Base-by-base conservation (phyloP, 1,140 invertebrate species). In the Drosophila albomicans region DNA sequence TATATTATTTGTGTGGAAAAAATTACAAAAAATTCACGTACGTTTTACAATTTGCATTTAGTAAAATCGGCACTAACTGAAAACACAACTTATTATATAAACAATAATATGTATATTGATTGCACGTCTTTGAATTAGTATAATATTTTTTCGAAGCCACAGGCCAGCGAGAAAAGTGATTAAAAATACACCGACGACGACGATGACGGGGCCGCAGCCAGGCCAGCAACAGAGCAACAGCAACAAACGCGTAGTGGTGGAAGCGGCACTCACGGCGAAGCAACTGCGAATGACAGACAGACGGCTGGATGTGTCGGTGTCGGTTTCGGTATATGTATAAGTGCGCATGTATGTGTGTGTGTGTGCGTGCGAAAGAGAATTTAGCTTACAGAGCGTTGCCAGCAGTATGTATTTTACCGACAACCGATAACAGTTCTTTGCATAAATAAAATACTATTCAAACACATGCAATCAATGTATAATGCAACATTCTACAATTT, bases 101-200 rank as follows among this genome's bases (percentile, higher is more conserved):
- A 88, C 84, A 81, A 84, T 84, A 84, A 88, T 56, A 74, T 67
- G 76, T 81, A 66, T 80, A 65, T 69, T 67, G 58, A 72, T 64
- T 74, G 54, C 63, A 73, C 77, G 63, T 70, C 59, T 75, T 74
- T 57, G 41, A 73, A 73, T 74, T 74, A 5, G 32, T 57, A 69
- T 35, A 61, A 62, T 65, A 69, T 72, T 76, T 70, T 78, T 70
- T 78, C 65, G 65, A 70, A 69, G 70, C 63, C 71, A 67, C 65
- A 49, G 74, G 54, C 64, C 64, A 68, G 78, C 68, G 75, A 78
- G 75, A 70, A 81, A 79, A 78, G 64, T 78, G 84, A 89, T 84
- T 88, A 88, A 84, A 88, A 89, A 88, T 88, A 88, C 78, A 88
- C 84, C 81, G 85, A 82, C 80, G 54, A 74, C 75, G 71, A 74